A percentile compares a stretch with the other conserved stretches of the same genome.
These are phyloP conservation scores for Zaprionus lineosus DNA, from an alignment of 2,888 invertebrate species.

Conservation along the genomic window DNA sequence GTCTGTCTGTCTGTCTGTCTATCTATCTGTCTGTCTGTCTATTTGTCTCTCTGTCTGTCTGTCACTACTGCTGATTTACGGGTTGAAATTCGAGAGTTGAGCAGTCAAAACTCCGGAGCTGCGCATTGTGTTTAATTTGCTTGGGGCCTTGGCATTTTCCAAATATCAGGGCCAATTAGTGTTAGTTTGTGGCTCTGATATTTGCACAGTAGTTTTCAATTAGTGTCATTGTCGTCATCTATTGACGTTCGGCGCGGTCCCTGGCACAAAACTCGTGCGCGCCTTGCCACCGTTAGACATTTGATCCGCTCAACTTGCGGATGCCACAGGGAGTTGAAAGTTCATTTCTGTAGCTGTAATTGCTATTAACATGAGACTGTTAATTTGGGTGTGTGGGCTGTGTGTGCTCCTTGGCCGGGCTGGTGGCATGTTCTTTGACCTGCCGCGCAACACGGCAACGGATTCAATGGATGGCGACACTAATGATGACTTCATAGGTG, in stretches of 20 bases:
- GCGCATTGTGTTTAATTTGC: neutral
- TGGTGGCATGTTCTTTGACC: constrained; percentile 38
- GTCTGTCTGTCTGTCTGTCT: no score
- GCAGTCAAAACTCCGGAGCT: neutral
- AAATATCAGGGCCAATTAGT: constrained; percentile 1
- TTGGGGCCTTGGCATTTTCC: neutral
- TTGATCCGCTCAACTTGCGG: constrained; percentile 32
- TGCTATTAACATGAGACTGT: constrained; percentile 46
- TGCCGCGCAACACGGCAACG: constrained; percentile 3
- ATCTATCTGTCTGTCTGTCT: no score
- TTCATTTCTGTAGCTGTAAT: constrained; percentile 1
- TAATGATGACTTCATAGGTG: constrained; percentile 36
- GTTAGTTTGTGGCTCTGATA: neutral
- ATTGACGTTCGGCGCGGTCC: neutral
- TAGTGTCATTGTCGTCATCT: constrained; percentile 48
- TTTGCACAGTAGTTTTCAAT: constrained; percentile 56
- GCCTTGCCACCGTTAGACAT: constrained; percentile 25
- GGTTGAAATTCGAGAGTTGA: no score
- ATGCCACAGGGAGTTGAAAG: constrained; percentile 9
- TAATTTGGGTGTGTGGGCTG: constrained; percentile 38
- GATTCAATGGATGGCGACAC: constrained; percentile 1
- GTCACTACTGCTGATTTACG: no score
- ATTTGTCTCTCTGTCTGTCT: no score
- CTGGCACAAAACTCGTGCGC: constrained; percentile 48
- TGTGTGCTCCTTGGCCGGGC: constrained; percentile 27